phyloP scores from a whole-genome alignment of 2,888 invertebrate genomes.

The Leucoma salicis region DNA sequence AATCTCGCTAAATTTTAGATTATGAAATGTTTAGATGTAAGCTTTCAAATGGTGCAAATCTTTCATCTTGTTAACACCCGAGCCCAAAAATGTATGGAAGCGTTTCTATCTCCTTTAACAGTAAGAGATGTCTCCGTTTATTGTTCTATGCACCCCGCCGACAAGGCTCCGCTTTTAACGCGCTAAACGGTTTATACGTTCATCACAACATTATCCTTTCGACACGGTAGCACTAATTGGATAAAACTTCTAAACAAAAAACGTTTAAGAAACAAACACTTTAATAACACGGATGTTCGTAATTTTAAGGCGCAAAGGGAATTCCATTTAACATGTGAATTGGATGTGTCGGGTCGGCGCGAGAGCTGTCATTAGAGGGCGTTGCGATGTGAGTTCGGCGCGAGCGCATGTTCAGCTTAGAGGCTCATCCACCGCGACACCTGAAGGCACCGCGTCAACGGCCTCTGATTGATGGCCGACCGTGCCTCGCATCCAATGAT shows the following conservation, averaged over 20 bases:
- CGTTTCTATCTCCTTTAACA: too few species aligned
- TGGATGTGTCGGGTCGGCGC: slow-evolving; percentile 71
- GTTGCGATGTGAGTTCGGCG: slow-evolving; percentile 61
- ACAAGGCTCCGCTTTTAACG: slow-evolving; percentile 71
- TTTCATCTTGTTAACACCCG: too few species aligned
- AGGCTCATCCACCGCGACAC: slow-evolving; percentile 37
- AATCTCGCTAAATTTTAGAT: too few species aligned
- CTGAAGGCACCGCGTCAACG: slow-evolving; percentile 55
- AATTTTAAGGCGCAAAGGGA: slow-evolving; percentile 75
- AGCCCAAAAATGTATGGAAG: too few species aligned
- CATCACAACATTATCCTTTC: slow-evolving; percentile 79
- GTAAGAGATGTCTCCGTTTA: slow-evolving; percentile 24
- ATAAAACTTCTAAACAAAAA: slow-evolving; percentile 73
- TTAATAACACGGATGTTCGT: slow-evolving; percentile 72
- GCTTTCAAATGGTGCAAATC: too few species aligned
- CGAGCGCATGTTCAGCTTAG: slow-evolving; percentile 47
- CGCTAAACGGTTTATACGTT: slow-evolving; percentile 72
- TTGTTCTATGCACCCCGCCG: slow-evolving; percentile 47
- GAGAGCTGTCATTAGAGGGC: slow-evolving; percentile 65
- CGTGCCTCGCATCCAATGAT: slow-evolving; percentile 58
- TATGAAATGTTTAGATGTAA: too few species aligned
- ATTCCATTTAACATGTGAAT: slow-evolving; percentile 82
- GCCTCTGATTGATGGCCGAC: slow-evolving; percentile 70
- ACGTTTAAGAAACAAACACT: slow-evolving; percentile 77
- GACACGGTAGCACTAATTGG: slow-evolving; percentile 83